These are phyloP conservation scores for Cettia cetti DNA, from an alignment of 2,113 vertebrate species.

Conservation along the genomic window DNA sequence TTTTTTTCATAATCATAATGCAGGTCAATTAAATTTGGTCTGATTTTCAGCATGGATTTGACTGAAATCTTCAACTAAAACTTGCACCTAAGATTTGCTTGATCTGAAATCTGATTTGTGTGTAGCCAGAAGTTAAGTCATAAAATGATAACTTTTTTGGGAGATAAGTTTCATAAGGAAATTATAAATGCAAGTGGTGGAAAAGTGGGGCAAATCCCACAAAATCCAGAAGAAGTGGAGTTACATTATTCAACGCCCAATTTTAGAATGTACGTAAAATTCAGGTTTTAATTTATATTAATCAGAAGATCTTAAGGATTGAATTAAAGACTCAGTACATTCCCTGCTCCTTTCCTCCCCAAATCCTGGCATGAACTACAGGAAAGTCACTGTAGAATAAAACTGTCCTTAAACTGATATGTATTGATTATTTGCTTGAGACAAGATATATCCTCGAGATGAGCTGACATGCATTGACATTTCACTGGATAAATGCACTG, in stretches of 20 bases:
- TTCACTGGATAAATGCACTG: neutral
- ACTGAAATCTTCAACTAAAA: neutral
- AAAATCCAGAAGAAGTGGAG: neutral
- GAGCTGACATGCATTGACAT: neutral
- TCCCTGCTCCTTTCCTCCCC: rapidly evolving
- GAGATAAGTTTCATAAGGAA: neutral
- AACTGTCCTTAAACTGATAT: neutral
- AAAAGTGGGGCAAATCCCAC: neutral
- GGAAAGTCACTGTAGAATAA: neutral
- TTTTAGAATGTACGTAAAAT: neutral
- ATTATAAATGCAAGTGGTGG: neutral
- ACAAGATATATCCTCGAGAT: neutral
- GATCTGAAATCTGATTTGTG: neutral
- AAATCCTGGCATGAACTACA: neutral
- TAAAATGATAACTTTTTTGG: rapidly evolving
- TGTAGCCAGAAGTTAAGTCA: neutral
- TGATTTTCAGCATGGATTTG: neutral
- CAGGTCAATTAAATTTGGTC: neutral
- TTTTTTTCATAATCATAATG: neutral
- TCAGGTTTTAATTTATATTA: neutral
- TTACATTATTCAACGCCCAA: neutral
- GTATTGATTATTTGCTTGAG: neutral
- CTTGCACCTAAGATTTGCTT: neutral
- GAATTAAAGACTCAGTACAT: neutral
- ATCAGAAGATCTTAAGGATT: neutral